Conservation (phyloP, 2,113 vertebrate genomes). For the Physeter macrocephalus region DNA sequence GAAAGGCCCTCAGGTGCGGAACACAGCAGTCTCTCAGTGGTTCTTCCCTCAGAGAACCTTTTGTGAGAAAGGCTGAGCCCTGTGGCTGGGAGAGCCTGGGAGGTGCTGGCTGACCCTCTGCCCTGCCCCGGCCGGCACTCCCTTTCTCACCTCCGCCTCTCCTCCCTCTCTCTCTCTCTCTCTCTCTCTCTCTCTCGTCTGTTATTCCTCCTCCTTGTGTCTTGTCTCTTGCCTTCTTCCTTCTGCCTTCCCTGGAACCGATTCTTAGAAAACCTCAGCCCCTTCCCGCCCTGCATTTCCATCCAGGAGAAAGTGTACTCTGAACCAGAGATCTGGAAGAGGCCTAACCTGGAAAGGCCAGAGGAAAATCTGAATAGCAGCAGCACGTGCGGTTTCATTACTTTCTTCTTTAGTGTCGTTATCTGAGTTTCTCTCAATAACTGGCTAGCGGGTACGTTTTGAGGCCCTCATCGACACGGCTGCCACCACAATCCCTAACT, state of each 20-base stretch:
- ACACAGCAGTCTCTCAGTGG: no score
- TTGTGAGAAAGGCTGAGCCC: not conserved
- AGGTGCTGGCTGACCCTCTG: rapidly evolving
- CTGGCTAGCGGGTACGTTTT: not conserved
- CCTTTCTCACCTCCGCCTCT: rapidly evolving
- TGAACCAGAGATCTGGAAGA: not conserved
- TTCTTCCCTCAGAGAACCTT: rapidly evolving
- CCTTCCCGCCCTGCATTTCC: rapidly evolving
- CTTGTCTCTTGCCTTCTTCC: not conserved
- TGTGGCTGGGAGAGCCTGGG: rapidly evolving
- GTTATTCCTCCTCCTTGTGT: not conserved
- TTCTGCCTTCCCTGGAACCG: not conserved
- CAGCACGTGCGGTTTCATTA: rapidly evolving
- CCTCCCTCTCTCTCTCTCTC: no score
- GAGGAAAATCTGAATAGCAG: not conserved
- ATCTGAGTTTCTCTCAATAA: not conserved
- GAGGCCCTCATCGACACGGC: not conserved
- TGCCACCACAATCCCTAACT: not conserved
- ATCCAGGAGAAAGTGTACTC: not conserved
- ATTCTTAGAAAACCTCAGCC: not conserved
- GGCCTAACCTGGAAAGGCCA: not conserved
- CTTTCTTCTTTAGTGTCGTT: not conserved
- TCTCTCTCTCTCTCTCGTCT: no score
- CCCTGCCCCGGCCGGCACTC: rapidly evolving
- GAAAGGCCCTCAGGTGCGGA: not conserved